Evolutionary conservation across 2,888 invertebrate species (phyloP), one percentile per base, ranked within the genome.

Genomic region (Chymomyza amoena): DNA sequence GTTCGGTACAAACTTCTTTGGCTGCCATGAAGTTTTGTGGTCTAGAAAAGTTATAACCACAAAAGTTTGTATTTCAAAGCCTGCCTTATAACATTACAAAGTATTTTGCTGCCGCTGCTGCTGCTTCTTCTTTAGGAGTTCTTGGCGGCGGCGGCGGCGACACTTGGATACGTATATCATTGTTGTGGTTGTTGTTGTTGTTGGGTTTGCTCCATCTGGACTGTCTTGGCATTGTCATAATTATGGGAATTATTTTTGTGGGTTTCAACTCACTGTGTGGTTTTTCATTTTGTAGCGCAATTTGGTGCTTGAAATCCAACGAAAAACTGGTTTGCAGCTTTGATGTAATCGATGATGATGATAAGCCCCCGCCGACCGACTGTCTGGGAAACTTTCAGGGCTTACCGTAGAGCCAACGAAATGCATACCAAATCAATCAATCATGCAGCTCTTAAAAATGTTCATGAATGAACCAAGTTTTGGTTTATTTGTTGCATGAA

Each of bases 241-340:
- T 84, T 84, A 84, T 84, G 83, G 87, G 83, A 87, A 84, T 81
- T 83, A 80, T 81, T 77, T 80, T 84, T 83, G 87, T 83, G 16
- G 83, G 87, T 84, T 84, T 78, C 80, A n/a, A n/a, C n/a, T 83
- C 71, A 77, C 68, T 62, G 18, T 68, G 77, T 79, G 80, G 81
- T 82, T 78, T 81, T 75, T 79, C 32, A 54, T 68, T 60, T 67
- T 36, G 54, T 65, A 80, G 70, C 72, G 78, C 78, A 80, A 80
- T 76, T 79, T 78, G 50, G 61, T 66, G 59, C 25, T 20, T 20
- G 20, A 54, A 4, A 45, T 45, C 66, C 57, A 36, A 59, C n/a
- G n/a, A 64, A 79, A 64, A 79, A 86, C 82, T 77, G 79, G 84
- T 83, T 83, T 78, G 61, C 61, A 36, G 16, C 65, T 65, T 75